Percentiles rank a stretch among this genome's conserved stretches.
Conservation (phyloP, 2,888 invertebrate genomes). For the Dasypolia templi region DNA sequence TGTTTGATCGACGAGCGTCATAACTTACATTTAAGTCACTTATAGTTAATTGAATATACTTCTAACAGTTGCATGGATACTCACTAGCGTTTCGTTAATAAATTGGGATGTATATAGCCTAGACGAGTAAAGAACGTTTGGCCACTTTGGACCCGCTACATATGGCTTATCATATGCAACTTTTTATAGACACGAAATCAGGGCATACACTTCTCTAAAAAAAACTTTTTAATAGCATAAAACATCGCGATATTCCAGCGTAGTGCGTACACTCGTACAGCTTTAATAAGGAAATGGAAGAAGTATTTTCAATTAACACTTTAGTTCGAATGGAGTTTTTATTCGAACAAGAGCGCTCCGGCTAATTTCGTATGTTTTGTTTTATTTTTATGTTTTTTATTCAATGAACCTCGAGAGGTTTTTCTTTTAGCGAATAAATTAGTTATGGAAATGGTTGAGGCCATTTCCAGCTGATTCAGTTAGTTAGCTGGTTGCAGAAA, state of each 20-base stretch:
- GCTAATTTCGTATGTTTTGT: slow-evolving; percentile 52
- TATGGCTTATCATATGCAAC: no score
- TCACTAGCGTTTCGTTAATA: background rate
- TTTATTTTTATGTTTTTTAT: slow-evolving; percentile 47
- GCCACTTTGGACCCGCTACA: background rate
- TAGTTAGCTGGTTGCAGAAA: slow-evolving; percentile 6
- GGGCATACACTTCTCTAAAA: background rate
- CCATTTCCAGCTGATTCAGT: slow-evolving; percentile 16
- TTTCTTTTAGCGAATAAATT: slow-evolving; percentile 35
- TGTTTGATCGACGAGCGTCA: slow-evolving; percentile 1
- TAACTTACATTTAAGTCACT: no score
- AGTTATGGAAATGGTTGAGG: background rate
- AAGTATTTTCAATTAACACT: slow-evolving; percentile 71
- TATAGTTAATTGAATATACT: background rate
- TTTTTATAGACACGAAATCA: no score
- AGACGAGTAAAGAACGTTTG: background rate
- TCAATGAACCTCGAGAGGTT: slow-evolving; percentile 26
- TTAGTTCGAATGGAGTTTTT: slow-evolving; percentile 63
- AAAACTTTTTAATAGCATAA: no score
- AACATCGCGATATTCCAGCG: background rate
- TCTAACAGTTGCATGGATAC: background rate
- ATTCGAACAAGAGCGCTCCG: slow-evolving; percentile 47
- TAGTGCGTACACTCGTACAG: slow-evolving; percentile 39
- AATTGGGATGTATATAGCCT: background rate
- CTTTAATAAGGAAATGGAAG: slow-evolving; percentile 55